These are phyloP conservation scores for Metridium senile DNA, from an alignment of 92 coral and sea anemone genomes.

Conservation along the genomic window DNA sequence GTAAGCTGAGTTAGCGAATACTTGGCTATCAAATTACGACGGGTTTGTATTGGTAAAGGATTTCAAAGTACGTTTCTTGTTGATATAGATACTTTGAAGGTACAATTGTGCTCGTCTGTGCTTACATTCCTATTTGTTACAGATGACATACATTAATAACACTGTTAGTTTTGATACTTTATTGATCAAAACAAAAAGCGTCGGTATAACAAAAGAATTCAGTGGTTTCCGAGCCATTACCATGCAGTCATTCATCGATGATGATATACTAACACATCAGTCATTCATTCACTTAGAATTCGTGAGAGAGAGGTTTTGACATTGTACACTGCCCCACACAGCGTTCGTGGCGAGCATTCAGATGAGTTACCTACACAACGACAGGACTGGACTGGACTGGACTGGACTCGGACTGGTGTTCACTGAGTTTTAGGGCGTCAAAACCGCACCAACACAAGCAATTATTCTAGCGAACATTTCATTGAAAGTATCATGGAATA, in stretches of 20 bases:
- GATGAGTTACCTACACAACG: too few relatives aligned
- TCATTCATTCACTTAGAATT: constrained; percentile 1
- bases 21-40: constrained; percentile 11
- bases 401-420: background rate
- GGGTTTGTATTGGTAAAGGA: background rate
- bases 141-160: background rate
- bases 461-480: too few relatives aligned
- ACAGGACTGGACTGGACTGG: constrained; percentile 12
- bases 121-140: background rate
- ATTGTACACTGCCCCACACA: constrained; percentile 28
- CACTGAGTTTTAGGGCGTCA: background rate
- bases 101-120: background rate
- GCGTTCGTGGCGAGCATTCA: too few relatives aligned
- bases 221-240: constrained; percentile 25
- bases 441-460: background rate
- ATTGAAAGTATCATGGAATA: too few relatives aligned
- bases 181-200: background rate
- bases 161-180: background rate
- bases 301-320: background rate
- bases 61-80: background rate
- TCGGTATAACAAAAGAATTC: constrained; percentile 20
- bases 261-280: constrained; percentile 12
- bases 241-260: constrained; percentile 6
- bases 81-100: background rate
- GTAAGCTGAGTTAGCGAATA: constrained; percentile 4